These are phyloP conservation scores for Dynastes maya DNA, from an alignment of 2,888 invertebrate species.

Conservation along the genomic window DNA sequence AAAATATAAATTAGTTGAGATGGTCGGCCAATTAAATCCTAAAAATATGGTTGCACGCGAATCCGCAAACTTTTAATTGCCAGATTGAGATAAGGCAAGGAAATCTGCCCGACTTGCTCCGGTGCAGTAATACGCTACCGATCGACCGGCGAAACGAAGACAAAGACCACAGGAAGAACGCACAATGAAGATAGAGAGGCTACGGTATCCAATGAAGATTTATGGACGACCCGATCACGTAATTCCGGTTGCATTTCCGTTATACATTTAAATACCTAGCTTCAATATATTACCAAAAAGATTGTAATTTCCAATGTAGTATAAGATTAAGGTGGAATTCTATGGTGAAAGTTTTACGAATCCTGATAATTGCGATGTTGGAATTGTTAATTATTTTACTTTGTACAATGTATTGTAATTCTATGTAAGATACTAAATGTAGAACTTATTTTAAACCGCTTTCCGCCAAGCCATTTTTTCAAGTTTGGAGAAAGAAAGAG, in stretches of 20 bases:
- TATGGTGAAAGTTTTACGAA: too few relatives aligned
- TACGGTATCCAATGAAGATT: not conserved
- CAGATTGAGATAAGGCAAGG: constrained; percentile 33
- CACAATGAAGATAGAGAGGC: not conserved
- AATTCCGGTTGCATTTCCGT: constrained; percentile 7
- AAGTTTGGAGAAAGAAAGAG: too few relatives aligned
- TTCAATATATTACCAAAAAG: constrained; percentile 3
- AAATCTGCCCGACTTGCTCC: not conserved
- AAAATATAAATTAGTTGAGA: constrained; percentile 9
- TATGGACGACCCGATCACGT: constrained; percentile 10
- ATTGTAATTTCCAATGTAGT: not conserved
- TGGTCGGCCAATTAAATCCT: constrained; percentile 28
- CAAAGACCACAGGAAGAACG: not conserved
- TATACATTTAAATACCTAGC: not conserved
- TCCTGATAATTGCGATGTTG: too few relatives aligned
- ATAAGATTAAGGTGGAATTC: not conserved
- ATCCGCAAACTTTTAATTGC: constrained; percentile 43
- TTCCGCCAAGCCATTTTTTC: too few relatives aligned
- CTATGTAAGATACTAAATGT: too few relatives aligned
- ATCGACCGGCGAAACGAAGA: not conserved
- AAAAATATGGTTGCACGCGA: constrained; percentile 27
- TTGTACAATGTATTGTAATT: too few relatives aligned
- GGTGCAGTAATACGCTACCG: not conserved
- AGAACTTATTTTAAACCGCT: too few relatives aligned
- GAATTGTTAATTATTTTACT: too few relatives aligned